Conservation (phyloP, 1,140 invertebrate species). For the Antheraea mylitta region DNA sequence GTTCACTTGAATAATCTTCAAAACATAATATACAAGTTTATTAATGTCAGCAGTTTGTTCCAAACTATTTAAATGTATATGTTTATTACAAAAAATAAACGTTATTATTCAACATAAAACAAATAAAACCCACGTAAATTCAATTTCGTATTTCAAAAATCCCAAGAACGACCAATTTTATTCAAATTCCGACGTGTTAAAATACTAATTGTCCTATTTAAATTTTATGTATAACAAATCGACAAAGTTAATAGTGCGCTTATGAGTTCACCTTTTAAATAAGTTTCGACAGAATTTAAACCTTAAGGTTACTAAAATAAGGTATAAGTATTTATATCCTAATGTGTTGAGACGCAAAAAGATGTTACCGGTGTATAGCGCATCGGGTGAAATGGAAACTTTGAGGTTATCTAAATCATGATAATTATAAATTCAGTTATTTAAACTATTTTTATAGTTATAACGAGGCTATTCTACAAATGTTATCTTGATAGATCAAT, state of each 20-base stretch:
- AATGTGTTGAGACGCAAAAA: neutral
- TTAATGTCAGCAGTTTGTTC: too few species aligned
- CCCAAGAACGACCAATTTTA: neutral
- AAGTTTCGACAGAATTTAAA: neutral
- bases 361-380: neutral
- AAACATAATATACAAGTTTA: too few species aligned
- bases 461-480: neutral
- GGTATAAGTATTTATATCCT: neutral
- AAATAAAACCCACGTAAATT: neutral
- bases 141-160: neutral
- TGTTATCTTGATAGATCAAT: neutral
- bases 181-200: neutral
- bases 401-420: neutral
- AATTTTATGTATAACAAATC: neutral
- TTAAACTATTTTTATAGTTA: constrained; percentile 2
- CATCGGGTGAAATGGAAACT: neutral
- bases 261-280: neutral
- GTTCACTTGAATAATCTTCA: too few species aligned
- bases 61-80: too few species aligned
- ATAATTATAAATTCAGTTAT: neutral
- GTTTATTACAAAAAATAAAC: too few species aligned
- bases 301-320: neutral
- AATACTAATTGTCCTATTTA: neutral
- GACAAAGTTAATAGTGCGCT: neutral
- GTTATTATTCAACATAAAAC: neutral